phyloP scores from a whole-genome alignment of 2,113 vertebrate genomes.

The Urocynchramus pylzowi region DNA sequence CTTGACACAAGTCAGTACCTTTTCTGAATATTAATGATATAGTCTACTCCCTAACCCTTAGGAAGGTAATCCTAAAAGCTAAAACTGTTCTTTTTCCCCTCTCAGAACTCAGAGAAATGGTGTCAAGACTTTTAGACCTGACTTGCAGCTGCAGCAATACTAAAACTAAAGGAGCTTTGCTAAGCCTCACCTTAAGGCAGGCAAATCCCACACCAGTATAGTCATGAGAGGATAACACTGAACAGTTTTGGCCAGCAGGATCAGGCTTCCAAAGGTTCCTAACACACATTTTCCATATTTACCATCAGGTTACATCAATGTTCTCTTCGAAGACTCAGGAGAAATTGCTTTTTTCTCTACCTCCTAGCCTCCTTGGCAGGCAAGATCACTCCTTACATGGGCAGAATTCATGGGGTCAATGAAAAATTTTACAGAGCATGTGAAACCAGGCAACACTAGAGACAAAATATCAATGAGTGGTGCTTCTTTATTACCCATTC shows the following conservation, averaged over 20 bases:
- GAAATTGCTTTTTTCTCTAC: neutral
- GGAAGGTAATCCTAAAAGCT: neutral
- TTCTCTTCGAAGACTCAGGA: neutral
- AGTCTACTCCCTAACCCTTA: neutral
- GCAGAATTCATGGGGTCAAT: neutral
- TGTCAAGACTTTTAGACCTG: neutral
- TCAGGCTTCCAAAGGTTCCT: neutral
- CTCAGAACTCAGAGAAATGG: neutral
- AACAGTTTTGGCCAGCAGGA: neutral
- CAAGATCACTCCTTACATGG: fast-evolving
- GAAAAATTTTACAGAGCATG: neutral
- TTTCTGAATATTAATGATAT: neutral
- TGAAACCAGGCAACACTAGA: neutral
- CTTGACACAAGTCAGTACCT: neutral
- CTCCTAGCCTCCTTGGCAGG: neutral
- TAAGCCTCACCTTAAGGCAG: neutral
- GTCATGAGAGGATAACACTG: neutral
- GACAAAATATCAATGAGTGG: neutral
- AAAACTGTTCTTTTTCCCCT: neutral
- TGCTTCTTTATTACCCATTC: neutral
- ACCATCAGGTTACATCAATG: neutral
- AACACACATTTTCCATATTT: neutral
- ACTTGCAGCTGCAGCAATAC: neutral
- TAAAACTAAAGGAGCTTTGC: neutral
- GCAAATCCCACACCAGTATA: neutral